Conservation (phyloP, 2,797 vertebrate genomes). For the Pelobates cultripes region DNA sequence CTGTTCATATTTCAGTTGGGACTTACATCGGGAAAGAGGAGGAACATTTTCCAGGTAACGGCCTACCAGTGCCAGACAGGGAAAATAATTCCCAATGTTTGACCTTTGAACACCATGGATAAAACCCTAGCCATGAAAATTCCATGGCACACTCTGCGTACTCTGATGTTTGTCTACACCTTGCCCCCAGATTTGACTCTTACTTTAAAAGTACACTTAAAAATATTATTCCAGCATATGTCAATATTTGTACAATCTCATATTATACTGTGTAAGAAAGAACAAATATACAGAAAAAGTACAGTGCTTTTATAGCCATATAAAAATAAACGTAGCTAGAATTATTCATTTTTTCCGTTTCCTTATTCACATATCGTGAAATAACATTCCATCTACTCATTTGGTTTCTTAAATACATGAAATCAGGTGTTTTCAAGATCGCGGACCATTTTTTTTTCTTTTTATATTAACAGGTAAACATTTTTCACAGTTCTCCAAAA, state of each 20-base stretch:
- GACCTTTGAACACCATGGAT: no score
- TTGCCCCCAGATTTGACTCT: no score
- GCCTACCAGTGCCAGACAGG: no score
- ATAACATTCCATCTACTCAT: background rate
- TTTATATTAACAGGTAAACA: background rate
- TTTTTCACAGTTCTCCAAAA: background rate
- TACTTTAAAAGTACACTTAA: no score
- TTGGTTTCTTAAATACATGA: background rate
- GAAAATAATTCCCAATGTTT: no score
- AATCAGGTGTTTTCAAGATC: background rate
- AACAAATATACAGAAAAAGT: background rate
- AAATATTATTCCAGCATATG: background rate
- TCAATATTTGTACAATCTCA: background rate
- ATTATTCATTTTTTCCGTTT: background rate
- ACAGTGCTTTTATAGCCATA: slow-evolving; percentile 13
- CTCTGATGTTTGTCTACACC: no score
- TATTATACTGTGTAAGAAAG: background rate
- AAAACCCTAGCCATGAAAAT: no score
- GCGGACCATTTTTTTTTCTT: background rate
- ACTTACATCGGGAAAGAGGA: no score
- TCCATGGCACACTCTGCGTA: no score
- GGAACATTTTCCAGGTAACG: no score
- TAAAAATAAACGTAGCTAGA: slow-evolving; percentile 19
- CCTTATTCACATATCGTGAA: background rate
- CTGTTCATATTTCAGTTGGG: no score